These are phyloP conservation scores for Poecilia wingei DNA, from an alignment of 2,797 vertebrate species.

Conservation along the genomic window DNA sequence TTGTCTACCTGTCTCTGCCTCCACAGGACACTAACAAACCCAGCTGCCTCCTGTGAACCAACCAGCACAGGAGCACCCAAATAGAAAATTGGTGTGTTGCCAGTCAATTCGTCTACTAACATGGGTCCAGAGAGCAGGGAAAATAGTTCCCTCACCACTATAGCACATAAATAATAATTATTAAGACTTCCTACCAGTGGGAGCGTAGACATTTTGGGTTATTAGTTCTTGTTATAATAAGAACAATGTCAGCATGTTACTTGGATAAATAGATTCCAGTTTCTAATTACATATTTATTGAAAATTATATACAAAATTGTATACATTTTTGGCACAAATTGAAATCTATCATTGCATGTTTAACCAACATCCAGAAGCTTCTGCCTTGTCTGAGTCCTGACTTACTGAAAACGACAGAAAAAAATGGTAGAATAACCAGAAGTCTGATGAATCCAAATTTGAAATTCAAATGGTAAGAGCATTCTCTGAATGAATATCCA, in stretches of 20 bases:
- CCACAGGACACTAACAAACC: conserved; percentile 64
- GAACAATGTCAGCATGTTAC: conserved; percentile 51
- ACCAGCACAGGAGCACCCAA: conserved; percentile 33
- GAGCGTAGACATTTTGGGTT: conserved; percentile 34
- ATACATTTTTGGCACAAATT: neutral
- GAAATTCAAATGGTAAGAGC: conserved; percentile 7
- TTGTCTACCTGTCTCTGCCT: conserved; percentile 59
- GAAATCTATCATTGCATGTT: neutral
- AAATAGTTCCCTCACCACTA: conserved; percentile 26
- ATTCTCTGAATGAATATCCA: conserved; percentile 3
- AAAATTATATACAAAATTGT: neutral
- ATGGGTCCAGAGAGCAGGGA: conserved; percentile 22
- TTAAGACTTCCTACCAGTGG: conserved; percentile 41
- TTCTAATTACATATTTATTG: conserved; percentile 37
- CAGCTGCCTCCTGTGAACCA: conserved; percentile 56
- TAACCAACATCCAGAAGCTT: neutral
- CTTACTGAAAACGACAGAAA: neutral
- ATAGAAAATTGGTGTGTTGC: conserved; percentile 58
- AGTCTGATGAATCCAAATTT: conserved; percentile 9
- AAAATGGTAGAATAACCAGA: neutral
- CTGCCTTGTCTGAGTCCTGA: neutral
- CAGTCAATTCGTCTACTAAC: conserved; percentile 46
- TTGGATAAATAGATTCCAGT: conserved; percentile 38
- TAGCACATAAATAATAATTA: conserved; percentile 57
- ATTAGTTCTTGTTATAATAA: conserved; percentile 44